Percentiles rank a stretch among this genome's conserved stretches.
Evolutionary conservation across 2,888 invertebrate genomes (phyloP).

Genomic region (Temnothorax ravouxi): DNA sequence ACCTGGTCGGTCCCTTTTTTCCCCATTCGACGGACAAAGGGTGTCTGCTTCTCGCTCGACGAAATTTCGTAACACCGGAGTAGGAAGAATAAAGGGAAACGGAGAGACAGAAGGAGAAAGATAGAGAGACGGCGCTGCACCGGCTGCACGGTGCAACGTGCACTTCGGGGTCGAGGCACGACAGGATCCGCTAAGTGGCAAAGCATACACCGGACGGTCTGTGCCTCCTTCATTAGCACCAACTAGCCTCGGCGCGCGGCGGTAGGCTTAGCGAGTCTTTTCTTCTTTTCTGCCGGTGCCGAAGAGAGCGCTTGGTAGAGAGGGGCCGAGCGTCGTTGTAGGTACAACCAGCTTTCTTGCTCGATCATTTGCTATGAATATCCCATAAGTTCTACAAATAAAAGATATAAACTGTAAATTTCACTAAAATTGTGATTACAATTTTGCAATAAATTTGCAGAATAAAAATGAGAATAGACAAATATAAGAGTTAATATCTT

Average conservation of each 20-base stretch:
- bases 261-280: slow-evolving; percentile 74
- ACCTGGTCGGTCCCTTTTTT: slow-evolving; percentile 37
- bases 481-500: not conserved
- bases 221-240: slow-evolving; percentile 86
- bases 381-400: slow-evolving; percentile 87
- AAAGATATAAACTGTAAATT: slow-evolving; percentile 20
- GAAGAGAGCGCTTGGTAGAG: slow-evolving; percentile 69
- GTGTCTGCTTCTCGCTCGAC: slow-evolving; percentile 68
- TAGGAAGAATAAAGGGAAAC: slow-evolving; percentile 24
- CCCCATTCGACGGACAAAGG: slow-evolving; percentile 71
- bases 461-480: not conserved
- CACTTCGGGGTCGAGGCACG: slow-evolving; percentile 79
- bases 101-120: slow-evolving; percentile 42
- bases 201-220: slow-evolving; percentile 83
- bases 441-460: not conserved
- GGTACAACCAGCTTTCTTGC: slow-evolving; percentile 76
- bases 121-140: slow-evolving; percentile 60
- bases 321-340: slow-evolving; percentile 74
- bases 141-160: slow-evolving; percentile 63
- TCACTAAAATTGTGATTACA: not conserved
- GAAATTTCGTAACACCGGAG: slow-evolving; percentile 76
- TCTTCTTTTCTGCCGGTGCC: slow-evolving; percentile 74
- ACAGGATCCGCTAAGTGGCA: slow-evolving; percentile 83
- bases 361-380: slow-evolving; percentile 87
- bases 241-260: slow-evolving; percentile 77